These are phyloP conservation scores for Ceyx margarethae DNA, from an alignment of 2,113 vertebrate genomes.

Conservation along the genomic window DNA sequence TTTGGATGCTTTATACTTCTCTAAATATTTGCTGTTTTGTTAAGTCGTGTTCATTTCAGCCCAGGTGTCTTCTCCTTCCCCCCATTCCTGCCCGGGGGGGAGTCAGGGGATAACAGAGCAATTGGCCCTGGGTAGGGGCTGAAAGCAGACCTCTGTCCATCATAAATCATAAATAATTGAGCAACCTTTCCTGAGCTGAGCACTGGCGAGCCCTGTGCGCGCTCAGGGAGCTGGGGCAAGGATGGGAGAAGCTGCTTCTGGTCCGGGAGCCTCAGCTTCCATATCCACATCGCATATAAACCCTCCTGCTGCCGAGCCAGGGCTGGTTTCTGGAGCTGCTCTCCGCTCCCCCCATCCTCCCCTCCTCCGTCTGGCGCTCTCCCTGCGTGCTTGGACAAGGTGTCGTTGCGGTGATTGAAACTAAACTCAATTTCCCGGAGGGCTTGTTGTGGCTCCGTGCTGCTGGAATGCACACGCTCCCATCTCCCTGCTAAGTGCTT, in stretches of 20 bases:
- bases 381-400: not conserved
- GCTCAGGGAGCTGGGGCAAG: fast-evolving
- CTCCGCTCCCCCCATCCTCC: not conserved
- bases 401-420: constrained; percentile 4
- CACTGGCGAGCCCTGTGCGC: fast-evolving
- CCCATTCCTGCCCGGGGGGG: not conserved
- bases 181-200: fast-evolving
- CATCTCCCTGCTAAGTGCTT: not conserved
- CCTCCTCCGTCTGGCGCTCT: fast-evolving
- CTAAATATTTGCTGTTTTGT: not conserved
- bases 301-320: not conserved
- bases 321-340: not conserved
- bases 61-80: not conserved
- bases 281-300: fast-evolving
- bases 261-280: not conserved
- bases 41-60: not conserved
- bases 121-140: not conserved
- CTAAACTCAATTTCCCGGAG: not conserved
- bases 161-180: not conserved
- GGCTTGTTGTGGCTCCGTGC: not conserved
- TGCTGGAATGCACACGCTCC: not conserved
- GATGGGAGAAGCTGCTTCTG: fast-evolving
- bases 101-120: not conserved
- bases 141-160: not conserved
- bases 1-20: not conserved